phyloP scores from a whole-genome alignment of 1,140 invertebrate genomes.

The Amphibalanus amphitrite region DNA sequence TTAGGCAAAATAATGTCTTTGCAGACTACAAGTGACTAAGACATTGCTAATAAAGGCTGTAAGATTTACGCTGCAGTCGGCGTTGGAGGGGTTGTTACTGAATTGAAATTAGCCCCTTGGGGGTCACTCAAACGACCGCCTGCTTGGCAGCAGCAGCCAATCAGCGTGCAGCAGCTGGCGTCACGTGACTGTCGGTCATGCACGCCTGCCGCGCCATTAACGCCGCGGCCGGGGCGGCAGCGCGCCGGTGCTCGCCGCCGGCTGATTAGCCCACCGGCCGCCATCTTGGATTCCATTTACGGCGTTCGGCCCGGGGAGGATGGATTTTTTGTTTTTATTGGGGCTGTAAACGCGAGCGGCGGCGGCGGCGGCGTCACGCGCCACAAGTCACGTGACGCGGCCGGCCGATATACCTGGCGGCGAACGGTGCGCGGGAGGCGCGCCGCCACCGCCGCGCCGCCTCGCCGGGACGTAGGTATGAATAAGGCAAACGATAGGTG shows the following conservation, averaged over 20 bases:
- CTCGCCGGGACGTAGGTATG: background rate
- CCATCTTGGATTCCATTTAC: background rate
- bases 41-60: no score
- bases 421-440: no score
- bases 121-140: background rate
- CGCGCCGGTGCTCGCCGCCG: no score
- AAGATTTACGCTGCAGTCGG: no score
- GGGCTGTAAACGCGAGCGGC: background rate
- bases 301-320: background rate
- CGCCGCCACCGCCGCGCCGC: no score
- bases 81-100: no score
- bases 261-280: background rate
- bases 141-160: background rate
- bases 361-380: background rate
- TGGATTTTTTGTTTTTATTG: slow-evolving; percentile 2
- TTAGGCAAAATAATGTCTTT: no score
- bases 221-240: no score
- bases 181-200: background rate
- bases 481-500: background rate
- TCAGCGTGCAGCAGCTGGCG: background rate
- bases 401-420: background rate
- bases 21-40: no score
- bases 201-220: background rate
- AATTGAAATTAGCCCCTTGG: no score
- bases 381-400: background rate